Evolutionary conservation across 2,797 vertebrate species (phyloP).

Genomic region (Enteromius treurensis): DNA sequence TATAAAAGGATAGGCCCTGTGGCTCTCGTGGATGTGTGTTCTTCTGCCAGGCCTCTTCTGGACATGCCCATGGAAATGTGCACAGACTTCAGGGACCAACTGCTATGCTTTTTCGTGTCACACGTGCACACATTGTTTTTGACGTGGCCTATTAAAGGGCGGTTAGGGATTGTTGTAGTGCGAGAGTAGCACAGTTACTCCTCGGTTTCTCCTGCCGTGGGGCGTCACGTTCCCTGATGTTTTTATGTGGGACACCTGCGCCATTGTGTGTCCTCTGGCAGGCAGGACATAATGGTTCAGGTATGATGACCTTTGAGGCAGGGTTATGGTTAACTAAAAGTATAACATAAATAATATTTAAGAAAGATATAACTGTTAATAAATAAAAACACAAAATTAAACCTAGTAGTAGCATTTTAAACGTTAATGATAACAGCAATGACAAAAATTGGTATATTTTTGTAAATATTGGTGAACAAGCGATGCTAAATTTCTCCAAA

Average conservation of each 20-base stretch:
- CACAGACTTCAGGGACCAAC: slow-evolving; percentile 17
- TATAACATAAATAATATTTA: not conserved
- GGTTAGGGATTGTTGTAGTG: slow-evolving; percentile 3
- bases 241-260: slow-evolving; percentile 26
- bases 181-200: not conserved
- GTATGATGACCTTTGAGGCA: not conserved
- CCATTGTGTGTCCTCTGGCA: not conserved
- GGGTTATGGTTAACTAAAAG: not conserved
- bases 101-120: slow-evolving; percentile 19
- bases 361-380: not conserved
- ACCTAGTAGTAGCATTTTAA: not conserved
- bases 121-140: not conserved
- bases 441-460: not conserved
- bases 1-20: slow-evolving; percentile 15
- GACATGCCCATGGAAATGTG: slow-evolving; percentile 38
- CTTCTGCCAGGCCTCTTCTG: slow-evolving; percentile 46
- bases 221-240: not conserved
- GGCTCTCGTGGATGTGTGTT: slow-evolving; percentile 41
- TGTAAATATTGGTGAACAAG: not conserved
- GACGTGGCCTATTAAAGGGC: slow-evolving; percentile 4
- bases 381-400: not conserved
- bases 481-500: not conserved
- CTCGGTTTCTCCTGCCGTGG: not conserved
- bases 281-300: not conserved
- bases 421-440: not conserved